phyloP scores from a whole-genome alignment of 2,113 vertebrate genomes.

The Zapornia atra region DNA sequence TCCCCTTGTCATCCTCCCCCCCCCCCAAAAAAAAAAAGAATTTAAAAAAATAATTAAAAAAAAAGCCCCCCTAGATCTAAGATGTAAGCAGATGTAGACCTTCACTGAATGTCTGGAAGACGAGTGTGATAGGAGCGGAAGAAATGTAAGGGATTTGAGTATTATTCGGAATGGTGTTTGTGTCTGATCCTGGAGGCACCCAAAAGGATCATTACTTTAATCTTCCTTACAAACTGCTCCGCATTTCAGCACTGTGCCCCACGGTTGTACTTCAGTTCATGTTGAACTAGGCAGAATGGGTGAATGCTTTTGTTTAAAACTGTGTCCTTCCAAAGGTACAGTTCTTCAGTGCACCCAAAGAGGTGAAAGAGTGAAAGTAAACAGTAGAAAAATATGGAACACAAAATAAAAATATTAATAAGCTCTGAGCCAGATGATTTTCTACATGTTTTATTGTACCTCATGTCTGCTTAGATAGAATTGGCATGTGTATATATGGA shows the following conservation, averaged over 20 bases:
- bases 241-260: neutral
- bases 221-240: neutral
- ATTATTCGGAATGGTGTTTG: neutral
- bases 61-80: neutral
- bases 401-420: neutral
- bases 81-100: neutral
- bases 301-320: neutral
- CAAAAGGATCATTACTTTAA: neutral
- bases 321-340: neutral
- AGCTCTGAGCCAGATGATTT: neutral
- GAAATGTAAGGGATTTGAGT: neutral
- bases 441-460: conserved; percentile 20
- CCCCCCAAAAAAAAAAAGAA: rapidly evolving
- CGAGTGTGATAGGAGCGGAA: neutral
- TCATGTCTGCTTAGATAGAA: conserved; percentile 26
- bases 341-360: neutral
- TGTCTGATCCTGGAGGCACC: neutral
- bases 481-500: conserved; percentile 10
- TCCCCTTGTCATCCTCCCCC: neutral
- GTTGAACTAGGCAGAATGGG: neutral
- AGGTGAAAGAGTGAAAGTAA: neutral
- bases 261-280: neutral
- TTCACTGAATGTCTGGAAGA: neutral
- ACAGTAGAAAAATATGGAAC: neutral
- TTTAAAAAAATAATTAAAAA: too few relatives aligned